Evolutionary conservation across 2,888 invertebrate genomes (phyloP), one percentile per base, ranked within the genome.

Genomic region (Tortricodes alternella): DNA sequence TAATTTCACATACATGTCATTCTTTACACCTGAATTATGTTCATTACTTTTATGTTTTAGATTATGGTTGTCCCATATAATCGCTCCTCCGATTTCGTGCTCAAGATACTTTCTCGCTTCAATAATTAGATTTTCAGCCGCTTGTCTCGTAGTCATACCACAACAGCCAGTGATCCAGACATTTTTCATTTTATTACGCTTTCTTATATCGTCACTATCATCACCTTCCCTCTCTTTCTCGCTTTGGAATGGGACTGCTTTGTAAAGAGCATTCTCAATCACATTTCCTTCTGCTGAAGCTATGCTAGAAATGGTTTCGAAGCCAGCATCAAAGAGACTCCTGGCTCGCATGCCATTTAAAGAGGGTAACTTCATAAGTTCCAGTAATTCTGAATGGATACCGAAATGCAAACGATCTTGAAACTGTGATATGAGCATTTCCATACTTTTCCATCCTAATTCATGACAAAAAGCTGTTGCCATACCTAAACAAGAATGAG

Each of bases 331-430:
- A 76, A 93, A 97, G 4, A 99, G 87, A 29, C 94, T 93, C 69
- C 99, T 92, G 1, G 99, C 98, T 64, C 96, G 92, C 66, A 94
- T 93, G 0, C 96, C 96, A 78, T 96, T 97, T 49, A 99, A 83
- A 63, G 95, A 92, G 0, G 96, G 93, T 37, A 99, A 85, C 65
- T 96, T 93, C 92, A 98, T 95, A 51, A 99, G 90, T 76, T 99
- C 99, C 61, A 98, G 92, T 34, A 99, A 90, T 78, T 99, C 99
- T 16, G 96, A 93, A 73, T 97, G 96, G 39, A 99, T 95, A 8
- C 99, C 99, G 81, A 99, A 99, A 71, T 97, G 96, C 35, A 99
- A 91, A 11, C 99, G 94, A 70, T 96, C 95, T 88, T 99, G 98
- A 82, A 99, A 99, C 83, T 98, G 97, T 0, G 95, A 94, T 35